Percentiles rank a stretch among this genome's conserved stretches.
Evolutionary conservation across 2,797 vertebrate genomes (phyloP).

Genomic region (Pseudomugil tenellus): DNA sequence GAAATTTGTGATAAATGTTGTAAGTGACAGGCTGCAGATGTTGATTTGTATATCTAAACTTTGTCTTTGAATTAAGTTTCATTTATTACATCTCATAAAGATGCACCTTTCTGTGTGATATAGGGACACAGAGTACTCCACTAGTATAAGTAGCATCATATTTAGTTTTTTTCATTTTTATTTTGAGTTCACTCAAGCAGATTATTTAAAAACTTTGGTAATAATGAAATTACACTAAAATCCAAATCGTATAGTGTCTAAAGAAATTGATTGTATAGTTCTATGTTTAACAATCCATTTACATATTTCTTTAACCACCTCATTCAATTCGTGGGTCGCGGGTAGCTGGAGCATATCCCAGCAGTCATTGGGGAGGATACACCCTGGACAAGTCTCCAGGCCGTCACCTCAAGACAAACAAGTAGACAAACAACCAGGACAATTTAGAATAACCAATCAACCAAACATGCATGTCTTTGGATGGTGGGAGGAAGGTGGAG

Average conservation of each 20-base stretch:
- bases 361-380: too few relatives aligned
- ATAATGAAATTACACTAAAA: constrained; percentile 39
- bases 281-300: too few relatives aligned
- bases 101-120: neutral
- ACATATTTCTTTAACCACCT: too few relatives aligned
- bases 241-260: constrained; percentile 19
- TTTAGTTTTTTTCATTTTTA: neutral
- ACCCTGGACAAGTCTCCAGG: too few relatives aligned
- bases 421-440: too few relatives aligned
- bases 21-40: neutral
- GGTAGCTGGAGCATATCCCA: too few relatives aligned
- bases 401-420: too few relatives aligned
- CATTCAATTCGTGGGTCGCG: too few relatives aligned
- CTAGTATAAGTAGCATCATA: constrained; percentile 6
- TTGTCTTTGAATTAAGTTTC: neutral
- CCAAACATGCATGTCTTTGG: too few relatives aligned
- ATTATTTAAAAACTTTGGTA: constrained; percentile 26
- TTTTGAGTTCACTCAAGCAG: constrained; percentile 18
- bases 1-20: neutral
- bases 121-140: neutral
- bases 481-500: too few relatives aligned
- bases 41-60: neutral
- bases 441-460: too few relatives aligned
- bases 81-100: neutral
- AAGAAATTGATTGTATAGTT: too few relatives aligned